A percentile compares a stretch with the other conserved stretches of the same genome.
Evolutionary conservation across 2,797 vertebrate genomes (phyloP).

Genomic region (Peromyscus eremicus): DNA sequence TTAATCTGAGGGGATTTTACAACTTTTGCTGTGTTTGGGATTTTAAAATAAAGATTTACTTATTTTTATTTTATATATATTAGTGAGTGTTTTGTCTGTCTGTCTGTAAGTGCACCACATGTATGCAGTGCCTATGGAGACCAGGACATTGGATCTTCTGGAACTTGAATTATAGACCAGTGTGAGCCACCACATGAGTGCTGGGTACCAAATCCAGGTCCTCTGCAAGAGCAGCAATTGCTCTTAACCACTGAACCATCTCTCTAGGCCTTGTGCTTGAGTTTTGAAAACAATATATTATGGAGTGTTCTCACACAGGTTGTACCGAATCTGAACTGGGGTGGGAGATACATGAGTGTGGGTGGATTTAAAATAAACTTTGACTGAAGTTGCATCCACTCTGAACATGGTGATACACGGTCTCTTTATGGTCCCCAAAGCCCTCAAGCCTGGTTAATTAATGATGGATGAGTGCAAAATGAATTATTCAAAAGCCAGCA

Average conservation of each 20-base stretch:
- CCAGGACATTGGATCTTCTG: background rate
- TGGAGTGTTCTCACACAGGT: background rate
- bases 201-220: background rate
- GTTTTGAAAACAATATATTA: background rate
- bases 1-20: background rate
- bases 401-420: background rate
- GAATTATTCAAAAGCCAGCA: constrained; percentile 57
- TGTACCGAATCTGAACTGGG: background rate
- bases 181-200: background rate
- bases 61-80: background rate
- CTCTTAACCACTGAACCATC: background rate
- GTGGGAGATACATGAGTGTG: background rate
- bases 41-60: background rate
- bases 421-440: constrained; percentile 24
- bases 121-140: background rate
- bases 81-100: background rate
- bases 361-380: constrained; percentile 28
- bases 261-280: background rate
- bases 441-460: constrained; percentile 22
- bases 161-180: background rate
- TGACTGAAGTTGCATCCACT: background rate
- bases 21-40: background rate
- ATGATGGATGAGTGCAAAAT: background rate
- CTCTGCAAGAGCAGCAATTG: background rate
- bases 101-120: background rate